A percentile compares a stretch with the other conserved stretches of the same genome.
These are phyloP conservation scores for Sebastes cheni DNA, from an alignment of 2,797 vertebrate species.

Conservation along the genomic window DNA sequence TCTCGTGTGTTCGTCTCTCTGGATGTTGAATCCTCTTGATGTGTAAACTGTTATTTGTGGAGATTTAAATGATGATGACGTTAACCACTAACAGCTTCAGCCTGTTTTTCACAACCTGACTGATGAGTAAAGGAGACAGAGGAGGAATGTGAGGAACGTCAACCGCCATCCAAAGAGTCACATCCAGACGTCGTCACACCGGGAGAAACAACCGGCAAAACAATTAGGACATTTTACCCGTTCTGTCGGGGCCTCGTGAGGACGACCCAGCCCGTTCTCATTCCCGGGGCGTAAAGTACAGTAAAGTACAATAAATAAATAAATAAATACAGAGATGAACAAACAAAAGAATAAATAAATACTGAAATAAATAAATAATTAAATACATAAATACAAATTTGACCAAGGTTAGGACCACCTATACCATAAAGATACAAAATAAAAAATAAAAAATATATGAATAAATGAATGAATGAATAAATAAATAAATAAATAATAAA, in stretches of 20 bases:
- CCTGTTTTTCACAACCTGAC: not conserved
- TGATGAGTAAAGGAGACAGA: not conserved
- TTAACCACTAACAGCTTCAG: not conserved
- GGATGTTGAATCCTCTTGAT: not conserved
- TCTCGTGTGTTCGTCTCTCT: not conserved
- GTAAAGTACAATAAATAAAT: too few relatives aligned
- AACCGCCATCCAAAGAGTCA: not conserved
- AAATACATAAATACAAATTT: too few relatives aligned
- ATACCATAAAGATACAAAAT: too few relatives aligned
- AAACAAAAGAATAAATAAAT: too few relatives aligned
- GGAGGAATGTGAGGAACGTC: not conserved
- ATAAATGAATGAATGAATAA: too few relatives aligned
- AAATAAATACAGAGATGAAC: too few relatives aligned
- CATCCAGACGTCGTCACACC: not conserved
- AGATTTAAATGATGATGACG: not conserved
- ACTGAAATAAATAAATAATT: too few relatives aligned
- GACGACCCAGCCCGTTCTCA: too few relatives aligned
- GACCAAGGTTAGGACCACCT: too few relatives aligned
- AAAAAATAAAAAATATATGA: too few relatives aligned
- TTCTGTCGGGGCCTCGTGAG: not conserved
- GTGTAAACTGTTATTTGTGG: not conserved
- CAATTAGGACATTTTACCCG: not conserved
- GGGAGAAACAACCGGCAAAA: not conserved
- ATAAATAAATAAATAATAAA: too few relatives aligned
- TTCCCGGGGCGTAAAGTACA: too few relatives aligned